Evolutionary conservation across 2,888 invertebrate species (phyloP).

Genomic region (Epistrophe grossulariae): DNA sequence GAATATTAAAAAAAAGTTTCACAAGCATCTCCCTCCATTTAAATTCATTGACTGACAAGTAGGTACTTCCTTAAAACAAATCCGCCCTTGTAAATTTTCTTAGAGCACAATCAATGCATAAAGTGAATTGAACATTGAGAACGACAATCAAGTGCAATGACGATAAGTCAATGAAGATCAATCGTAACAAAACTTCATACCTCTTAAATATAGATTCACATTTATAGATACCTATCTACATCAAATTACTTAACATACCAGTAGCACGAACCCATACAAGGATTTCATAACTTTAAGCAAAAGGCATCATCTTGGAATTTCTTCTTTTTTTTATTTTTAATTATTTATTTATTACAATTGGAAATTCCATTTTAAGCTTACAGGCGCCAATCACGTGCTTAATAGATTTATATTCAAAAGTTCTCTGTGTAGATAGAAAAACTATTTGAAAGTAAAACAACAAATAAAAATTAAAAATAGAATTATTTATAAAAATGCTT

Average conservation of each 20-base stretch:
- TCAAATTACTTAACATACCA: neutral
- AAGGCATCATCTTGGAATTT: conserved; percentile 16
- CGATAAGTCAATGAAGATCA: conserved; percentile 32
- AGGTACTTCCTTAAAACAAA: neutral
- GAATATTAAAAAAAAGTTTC: no score
- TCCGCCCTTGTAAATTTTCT: conserved; percentile 2
- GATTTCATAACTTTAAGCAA: conserved; percentile 25
- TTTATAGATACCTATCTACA: neutral
- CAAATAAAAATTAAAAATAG: conserved; percentile 15
- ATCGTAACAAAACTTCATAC: conserved; percentile 16
- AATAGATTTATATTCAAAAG: conserved; percentile 17
- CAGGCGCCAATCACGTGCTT: conserved; percentile 35
- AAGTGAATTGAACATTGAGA: conserved; percentile 39
- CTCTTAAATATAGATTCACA: neutral
- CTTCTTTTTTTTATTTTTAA: neutral
- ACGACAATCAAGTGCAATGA: conserved; percentile 60
- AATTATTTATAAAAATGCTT: neutral
- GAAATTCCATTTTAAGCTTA: conserved; percentile 36
- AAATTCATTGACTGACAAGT: no score
- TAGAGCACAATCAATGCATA: conserved; percentile 47
- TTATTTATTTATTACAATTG: conserved; percentile 6
- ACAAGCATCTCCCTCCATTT: no score
- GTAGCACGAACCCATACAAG: neutral
- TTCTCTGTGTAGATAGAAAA: neutral
- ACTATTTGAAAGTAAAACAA: neutral